Conservation (phyloP, 2,113 vertebrate genomes). For the Sprattus sprattus region DNA sequence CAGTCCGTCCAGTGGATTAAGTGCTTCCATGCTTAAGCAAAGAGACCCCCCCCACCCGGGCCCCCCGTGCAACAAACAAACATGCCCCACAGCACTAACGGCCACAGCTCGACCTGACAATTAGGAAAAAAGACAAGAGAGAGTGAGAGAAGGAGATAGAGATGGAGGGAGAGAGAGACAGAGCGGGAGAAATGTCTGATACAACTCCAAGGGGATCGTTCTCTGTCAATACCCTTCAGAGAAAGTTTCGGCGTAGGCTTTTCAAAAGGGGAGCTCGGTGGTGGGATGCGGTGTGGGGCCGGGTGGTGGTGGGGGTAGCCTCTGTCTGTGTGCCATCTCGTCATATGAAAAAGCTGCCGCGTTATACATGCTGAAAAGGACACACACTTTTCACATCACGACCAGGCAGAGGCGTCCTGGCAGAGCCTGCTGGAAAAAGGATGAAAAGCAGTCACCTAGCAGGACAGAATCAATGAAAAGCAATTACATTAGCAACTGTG, state of each 20-base stretch:
- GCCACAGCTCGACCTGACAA: slow-evolving; percentile 41
- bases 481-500: slow-evolving; percentile 65
- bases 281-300: background rate
- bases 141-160: background rate
- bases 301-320: background rate
- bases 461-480: slow-evolving; percentile 75
- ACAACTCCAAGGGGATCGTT: slow-evolving; percentile 9
- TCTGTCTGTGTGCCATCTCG: slow-evolving; percentile 41
- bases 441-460: slow-evolving; percentile 68
- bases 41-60: background rate
- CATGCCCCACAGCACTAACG: slow-evolving; percentile 22
- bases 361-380: slow-evolving; percentile 57
- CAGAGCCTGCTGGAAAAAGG: slow-evolving; percentile 58
- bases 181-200: slow-evolving; percentile 16
- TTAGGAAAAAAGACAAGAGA: slow-evolving; percentile 19
- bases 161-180: background rate
- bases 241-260: slow-evolving; percentile 33
- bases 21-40: slow-evolving; percentile 45
- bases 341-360: slow-evolving; percentile 42
- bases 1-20: slow-evolving; percentile 32
- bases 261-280: slow-evolving; percentile 8
- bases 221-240: slow-evolving; percentile 22
- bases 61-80: background rate
- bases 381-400: slow-evolving; percentile 57
- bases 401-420: slow-evolving; percentile 49